phyloP scores from a whole-genome alignment of 2,888 invertebrate species.

The Drosophila villosipedis region DNA sequence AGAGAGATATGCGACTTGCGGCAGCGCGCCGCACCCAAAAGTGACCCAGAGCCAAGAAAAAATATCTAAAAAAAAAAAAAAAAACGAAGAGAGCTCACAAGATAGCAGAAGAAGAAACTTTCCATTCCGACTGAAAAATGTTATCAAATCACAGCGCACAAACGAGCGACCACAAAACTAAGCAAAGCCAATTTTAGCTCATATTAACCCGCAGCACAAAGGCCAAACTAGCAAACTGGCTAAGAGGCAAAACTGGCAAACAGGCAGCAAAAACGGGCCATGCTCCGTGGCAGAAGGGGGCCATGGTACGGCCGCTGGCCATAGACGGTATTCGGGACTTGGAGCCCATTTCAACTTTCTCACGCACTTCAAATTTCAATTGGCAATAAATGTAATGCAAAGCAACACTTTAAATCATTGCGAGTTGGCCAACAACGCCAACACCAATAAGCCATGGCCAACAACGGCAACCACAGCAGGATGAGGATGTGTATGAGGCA shows the following conservation, averaged over 20 bases:
- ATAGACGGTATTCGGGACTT: constrained; percentile 43
- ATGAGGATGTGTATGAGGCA: constrained; percentile 26
- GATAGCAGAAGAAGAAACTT: constrained; percentile 62
- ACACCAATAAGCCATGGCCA: constrained; percentile 69
- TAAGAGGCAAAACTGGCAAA: constrained; percentile 38
- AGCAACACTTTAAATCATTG: constrained; percentile 84
- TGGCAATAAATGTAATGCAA: constrained; percentile 85
- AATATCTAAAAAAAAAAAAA: constrained; percentile 13
- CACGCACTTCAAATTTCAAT: constrained; percentile 85
- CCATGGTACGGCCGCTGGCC: constrained; percentile 64
- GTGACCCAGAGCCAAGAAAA: constrained; percentile 49
- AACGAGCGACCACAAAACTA: constrained; percentile 80
- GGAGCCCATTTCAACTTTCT: constrained; percentile 82
- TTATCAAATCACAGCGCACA: constrained; percentile 79
- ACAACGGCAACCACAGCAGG: constrained; percentile 29
- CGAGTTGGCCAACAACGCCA: constrained; percentile 73
- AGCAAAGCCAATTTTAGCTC: constrained; percentile 81
- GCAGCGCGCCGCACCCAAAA: constrained; percentile 47
- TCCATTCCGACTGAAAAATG: constrained; percentile 77
- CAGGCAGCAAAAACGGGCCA: constrained; percentile 47
- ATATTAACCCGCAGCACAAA: constrained; percentile 81
- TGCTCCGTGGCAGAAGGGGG: constrained; percentile 34
- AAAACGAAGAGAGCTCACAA: constrained; percentile 38
- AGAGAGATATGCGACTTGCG: constrained; percentile 14
- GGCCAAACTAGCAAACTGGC: constrained; percentile 66